Conservation (phyloP, 2,888 invertebrate genomes). For the Melangyna quadrimaculata region DNA sequence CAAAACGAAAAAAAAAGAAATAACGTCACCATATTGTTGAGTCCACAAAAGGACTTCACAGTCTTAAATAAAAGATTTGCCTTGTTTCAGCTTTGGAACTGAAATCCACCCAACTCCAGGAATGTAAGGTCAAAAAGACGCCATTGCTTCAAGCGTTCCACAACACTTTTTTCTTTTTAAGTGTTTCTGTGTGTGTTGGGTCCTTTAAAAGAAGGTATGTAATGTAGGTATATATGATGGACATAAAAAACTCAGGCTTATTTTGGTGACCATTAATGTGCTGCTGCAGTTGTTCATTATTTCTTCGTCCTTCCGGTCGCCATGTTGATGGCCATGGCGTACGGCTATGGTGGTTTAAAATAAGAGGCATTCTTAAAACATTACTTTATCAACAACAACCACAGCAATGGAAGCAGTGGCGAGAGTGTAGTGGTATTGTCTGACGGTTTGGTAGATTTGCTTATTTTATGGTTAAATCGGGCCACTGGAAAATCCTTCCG, state of each 20-base stretch:
- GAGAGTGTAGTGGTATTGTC: background rate
- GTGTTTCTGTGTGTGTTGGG: background rate
- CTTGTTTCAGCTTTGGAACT: background rate
- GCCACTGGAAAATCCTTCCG: conserved; percentile 14
- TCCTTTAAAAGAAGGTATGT: background rate
- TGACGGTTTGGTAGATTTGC: conserved; percentile 11
- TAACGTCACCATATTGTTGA: background rate
- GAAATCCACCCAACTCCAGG: background rate
- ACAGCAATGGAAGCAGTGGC: background rate
- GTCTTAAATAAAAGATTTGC: conserved; percentile 48
- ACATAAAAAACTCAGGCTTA: background rate
- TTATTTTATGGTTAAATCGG: conserved; percentile 16
- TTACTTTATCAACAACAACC: conserved; percentile 12
- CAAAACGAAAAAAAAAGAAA: background rate
- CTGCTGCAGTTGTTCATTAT: conserved; percentile 50
- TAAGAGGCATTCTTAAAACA: conserved; percentile 24
- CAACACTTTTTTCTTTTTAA: background rate
- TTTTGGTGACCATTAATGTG: conserved; percentile 41
- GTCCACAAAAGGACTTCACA: conserved; percentile 30
- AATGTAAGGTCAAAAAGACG: conserved; percentile 31
- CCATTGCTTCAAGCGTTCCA: background rate
- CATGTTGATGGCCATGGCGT: background rate
- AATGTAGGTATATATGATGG: background rate
- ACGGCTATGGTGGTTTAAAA: background rate
- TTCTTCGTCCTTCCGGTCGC: conserved; percentile 24